Percentiles rank a stretch among this genome's conserved stretches.
Conservation (phyloP, 1,140 invertebrate genomes). For the honey bee (Apis mellifera) region DNA sequence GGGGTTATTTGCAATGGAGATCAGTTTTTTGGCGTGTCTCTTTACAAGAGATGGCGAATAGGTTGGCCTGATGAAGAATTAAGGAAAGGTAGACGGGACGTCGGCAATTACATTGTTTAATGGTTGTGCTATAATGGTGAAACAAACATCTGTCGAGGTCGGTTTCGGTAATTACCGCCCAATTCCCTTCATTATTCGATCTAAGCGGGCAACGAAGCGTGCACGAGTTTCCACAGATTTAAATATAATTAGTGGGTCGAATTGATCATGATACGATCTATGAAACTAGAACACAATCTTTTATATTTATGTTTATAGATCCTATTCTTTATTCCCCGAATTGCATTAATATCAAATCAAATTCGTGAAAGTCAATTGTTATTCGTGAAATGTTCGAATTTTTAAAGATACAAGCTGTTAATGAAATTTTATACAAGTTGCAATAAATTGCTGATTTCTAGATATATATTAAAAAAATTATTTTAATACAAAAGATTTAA, state of each 20-base stretch:
- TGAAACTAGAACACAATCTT: background rate
- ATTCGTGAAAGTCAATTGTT: no score
- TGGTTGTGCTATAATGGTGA: slow-evolving; percentile 66
- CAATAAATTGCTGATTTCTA: no score
- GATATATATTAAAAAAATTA: no score
- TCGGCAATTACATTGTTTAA: slow-evolving; percentile 77
- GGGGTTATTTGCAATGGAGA: background rate
- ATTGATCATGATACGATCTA: slow-evolving; percentile 27
- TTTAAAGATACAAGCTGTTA: no score
- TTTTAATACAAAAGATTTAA: no score
- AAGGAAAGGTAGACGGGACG: slow-evolving; percentile 71
- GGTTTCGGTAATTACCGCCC: slow-evolving; percentile 71
- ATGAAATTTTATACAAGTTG: no score
- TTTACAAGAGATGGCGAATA: slow-evolving; percentile 15
- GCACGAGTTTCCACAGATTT: slow-evolving; percentile 55
- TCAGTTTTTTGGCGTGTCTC: background rate
- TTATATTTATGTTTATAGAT: background rate
- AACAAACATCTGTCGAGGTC: slow-evolving; percentile 72
- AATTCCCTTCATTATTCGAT: slow-evolving; percentile 60
- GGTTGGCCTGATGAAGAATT: slow-evolving; percentile 53
- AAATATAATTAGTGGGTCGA: slow-evolving; percentile 50
- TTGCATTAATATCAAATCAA: background rate
- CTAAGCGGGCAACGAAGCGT: slow-evolving; percentile 49
- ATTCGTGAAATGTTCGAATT: no score
- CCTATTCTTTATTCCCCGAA: background rate